Evolutionary conservation across 2,113 vertebrate genomes (phyloP), one percentile per base, ranked within the genome.

Genomic region (Monopterus albus): DNA sequence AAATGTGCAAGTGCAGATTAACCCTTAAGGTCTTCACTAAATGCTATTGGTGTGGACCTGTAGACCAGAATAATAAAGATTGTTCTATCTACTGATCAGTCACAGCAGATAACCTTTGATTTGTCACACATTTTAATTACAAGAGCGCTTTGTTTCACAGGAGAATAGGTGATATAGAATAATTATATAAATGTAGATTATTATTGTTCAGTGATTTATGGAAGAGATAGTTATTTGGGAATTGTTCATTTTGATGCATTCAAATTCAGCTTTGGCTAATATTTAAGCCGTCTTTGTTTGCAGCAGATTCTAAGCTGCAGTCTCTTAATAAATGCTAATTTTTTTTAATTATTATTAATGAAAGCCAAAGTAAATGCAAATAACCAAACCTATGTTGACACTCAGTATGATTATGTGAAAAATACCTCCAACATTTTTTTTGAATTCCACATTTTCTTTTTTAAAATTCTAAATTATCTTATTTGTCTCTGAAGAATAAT

Each of bases 1-100:
- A 85, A 82, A 82, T 65, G 67, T 70, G 56, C 61, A 61, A 75
- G 75, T 75, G 85, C 80, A 85, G 56, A 90, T 86, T 77, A 81
- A 87, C 87, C 88, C 40, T 40, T 31, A 39, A 82, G 67, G 83
- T 69, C 76, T 70, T 50, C 36, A 72, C 56, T 67, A 73, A 79
- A 68, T 17, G 55, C 75, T 71, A 72, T 79, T 70, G 78, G 72
- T 29, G 56, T 46, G 57, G 60, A 61, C 46, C 52, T 57, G 61
- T 66, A 72, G 76, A 76, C 23, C 63, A 38, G 78, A 61, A 82
- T 73, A 67, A 66, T 59, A 66, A 78, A 25, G 10, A 51, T 67
- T 36, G 71, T 31, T 75, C 52, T 53, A 45, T 51, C 50, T 21
- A n/a, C 62, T 72, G 46, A 51, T 66, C 56, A 52, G 40, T 39